Conservation (phyloP, 2,797 vertebrate species). For the Epinephelus awoara region DNA sequence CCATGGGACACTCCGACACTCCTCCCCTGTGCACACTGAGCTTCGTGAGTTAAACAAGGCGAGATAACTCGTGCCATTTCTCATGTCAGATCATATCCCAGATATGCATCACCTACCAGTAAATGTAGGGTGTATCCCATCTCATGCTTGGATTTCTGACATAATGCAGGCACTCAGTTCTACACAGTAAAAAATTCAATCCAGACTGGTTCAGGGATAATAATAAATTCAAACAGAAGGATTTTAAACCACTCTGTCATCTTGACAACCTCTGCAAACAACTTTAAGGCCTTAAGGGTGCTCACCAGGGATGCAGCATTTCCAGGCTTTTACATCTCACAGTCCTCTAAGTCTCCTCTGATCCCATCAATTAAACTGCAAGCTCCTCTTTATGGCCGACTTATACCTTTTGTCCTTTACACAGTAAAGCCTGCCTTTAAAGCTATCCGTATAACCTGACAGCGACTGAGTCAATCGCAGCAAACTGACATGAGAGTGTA, state of each 20-base stretch:
- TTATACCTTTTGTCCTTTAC: conserved; percentile 69
- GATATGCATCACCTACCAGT: conserved; percentile 49
- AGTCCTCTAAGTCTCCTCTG: conserved; percentile 72
- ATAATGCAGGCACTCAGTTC: conserved; percentile 47
- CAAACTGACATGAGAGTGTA: conserved; percentile 35
- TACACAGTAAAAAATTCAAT: conserved; percentile 53
- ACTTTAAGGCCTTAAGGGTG: conserved; percentile 53
- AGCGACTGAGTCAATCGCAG: conserved; percentile 28
- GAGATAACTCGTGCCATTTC: conserved; percentile 46
- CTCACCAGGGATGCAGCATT: conserved; percentile 49
- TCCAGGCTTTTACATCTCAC: conserved; percentile 59
- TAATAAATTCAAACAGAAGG: conserved; percentile 58
- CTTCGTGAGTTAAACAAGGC: conserved; percentile 14
- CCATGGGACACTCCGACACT: conserved; percentile 22
- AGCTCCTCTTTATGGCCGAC: conserved; percentile 57
- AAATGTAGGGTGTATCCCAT: conserved; percentile 34
- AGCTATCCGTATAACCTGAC: conserved; percentile 29
- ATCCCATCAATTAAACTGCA: conserved; percentile 72
- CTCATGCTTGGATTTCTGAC: conserved; percentile 50
- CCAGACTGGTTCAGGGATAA: conserved; percentile 48
- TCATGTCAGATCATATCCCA: conserved; percentile 55
- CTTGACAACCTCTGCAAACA: conserved; percentile 71
- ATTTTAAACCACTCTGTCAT: conserved; percentile 61
- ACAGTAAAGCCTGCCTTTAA: conserved; percentile 34
- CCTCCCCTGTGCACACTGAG: conserved; percentile 12